Conservation (phyloP, 2,888 invertebrate species). For the Trachelus iudaicus region DNA sequence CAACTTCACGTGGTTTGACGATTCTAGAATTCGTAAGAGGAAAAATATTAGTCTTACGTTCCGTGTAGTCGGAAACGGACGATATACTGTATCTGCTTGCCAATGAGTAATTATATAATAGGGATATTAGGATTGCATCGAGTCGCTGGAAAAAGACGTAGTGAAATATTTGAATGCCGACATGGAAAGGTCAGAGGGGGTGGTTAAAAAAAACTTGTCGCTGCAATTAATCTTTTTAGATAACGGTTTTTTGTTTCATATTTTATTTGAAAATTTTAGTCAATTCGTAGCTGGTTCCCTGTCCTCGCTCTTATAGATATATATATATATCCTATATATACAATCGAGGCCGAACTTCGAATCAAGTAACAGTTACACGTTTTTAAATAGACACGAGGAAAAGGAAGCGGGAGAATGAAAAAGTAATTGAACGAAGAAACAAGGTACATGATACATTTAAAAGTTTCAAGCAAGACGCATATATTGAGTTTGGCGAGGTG, state of each 20-base stretch:
- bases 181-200: background rate
- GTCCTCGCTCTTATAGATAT: slow-evolving; percentile 7
- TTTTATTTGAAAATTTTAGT: slow-evolving; percentile 24
- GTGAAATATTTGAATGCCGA: background rate
- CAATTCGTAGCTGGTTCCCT: slow-evolving; percentile 30
- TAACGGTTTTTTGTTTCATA: slow-evolving; percentile 12
- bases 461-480: slow-evolving; percentile 13
- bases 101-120: background rate
- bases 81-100: background rate
- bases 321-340: slow-evolving; percentile 14
- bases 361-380: slow-evolving; percentile 33
- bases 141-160: background rate
- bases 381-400: slow-evolving; percentile 30
- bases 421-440: background rate
- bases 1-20: background rate
- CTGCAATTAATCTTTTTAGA: slow-evolving; percentile 4
- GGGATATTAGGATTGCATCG: background rate
- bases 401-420: slow-evolving; percentile 1
- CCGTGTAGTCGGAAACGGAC: background rate
- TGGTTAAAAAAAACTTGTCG: slow-evolving; percentile 19
- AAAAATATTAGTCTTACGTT: background rate
- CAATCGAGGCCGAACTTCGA: slow-evolving; percentile 28
- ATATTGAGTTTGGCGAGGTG: slow-evolving; percentile 38
- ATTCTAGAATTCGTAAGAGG: background rate
- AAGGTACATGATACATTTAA: background rate